Base-by-base conservation (phyloP, 2,888 invertebrate genomes). In the Callosobruchus maculatus region DNA sequence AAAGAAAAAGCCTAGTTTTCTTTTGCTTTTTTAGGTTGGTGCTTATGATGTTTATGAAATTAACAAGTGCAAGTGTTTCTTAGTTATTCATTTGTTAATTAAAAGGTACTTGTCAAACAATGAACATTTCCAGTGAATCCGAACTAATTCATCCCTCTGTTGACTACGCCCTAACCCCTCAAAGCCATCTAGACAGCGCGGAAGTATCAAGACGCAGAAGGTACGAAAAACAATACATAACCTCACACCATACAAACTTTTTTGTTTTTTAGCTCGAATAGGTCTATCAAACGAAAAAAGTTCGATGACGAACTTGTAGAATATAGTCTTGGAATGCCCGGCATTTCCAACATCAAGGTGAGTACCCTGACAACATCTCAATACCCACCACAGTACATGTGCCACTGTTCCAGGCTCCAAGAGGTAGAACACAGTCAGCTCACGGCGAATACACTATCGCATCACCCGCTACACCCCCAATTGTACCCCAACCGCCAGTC, bases 231-330 rank as follows among this genome's bases (percentile, higher is more conserved):
- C 3, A 26, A 30, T 49, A 31, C 22, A 22, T 70, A 71, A 69
- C 66, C 22, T 70, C 18, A 2, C 67, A 66, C 66, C 76, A 75
- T 80, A 69, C 20, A 5, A 71, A 67, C 71, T 71, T 67, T 26
- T 71, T 49, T 68, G 49, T 30, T 66, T 74, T 82, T 72, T 84
- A 96, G 97, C 86, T 97, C 97, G 18, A 96, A 96, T 30, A 90
- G 98, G 75, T 97, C 97, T 0, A 98, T 98, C 82, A 98, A 98
- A 86, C 91, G 98, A 0, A 94, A 96, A 82, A 94, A 97, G 81
- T 98, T 98, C 88, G 98, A 98, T 85, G 98, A 98, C 90, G 98
- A 99, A 88, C 89, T 98, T 74, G 98, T 98, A 0, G 98, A 98
- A 82, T 96, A 95, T 80, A 96, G 95, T 85, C 88, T 95, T 74